Percentiles rank a stretch among this genome's conserved stretches.
Evolutionary conservation across 2,113 vertebrate species (phyloP).

Genomic region (Pteronura brasiliensis): DNA sequence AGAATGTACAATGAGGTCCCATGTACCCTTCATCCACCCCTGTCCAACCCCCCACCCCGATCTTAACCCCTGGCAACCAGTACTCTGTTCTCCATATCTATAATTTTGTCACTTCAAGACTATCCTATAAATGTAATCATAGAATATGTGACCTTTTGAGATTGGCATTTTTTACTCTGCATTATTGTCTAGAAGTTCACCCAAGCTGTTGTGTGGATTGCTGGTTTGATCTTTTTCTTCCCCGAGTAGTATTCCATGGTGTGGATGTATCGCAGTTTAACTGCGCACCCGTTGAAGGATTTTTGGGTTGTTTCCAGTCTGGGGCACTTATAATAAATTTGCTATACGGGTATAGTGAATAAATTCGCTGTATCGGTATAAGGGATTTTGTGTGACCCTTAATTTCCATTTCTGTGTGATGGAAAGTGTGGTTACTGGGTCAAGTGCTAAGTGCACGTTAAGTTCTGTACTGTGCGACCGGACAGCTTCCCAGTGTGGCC

Average conservation of each 20-base stretch:
- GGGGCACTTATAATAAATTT: not conserved
- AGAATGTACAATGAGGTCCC: not conserved
- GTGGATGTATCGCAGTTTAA: not conserved
- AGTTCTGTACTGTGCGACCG: not conserved
- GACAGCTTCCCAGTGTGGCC: not conserved
- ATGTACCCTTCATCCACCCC: not conserved
- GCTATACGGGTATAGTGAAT: not conserved
- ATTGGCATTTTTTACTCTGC: not conserved
- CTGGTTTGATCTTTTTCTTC: not conserved
- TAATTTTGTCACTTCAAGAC: slow-evolving; percentile 11
- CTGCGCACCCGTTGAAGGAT: not conserved
- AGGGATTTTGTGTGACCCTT: not conserved
- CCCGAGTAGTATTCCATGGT: not conserved
- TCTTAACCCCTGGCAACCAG: not conserved
- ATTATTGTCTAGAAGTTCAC: not conserved
- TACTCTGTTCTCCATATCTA: not conserved
- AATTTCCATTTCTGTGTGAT: not conserved
- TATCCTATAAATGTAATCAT: not conserved
- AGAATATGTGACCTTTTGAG: not conserved
- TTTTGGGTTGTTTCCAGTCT: not conserved
- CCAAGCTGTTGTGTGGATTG: not conserved
- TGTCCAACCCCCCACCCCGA: too few relatives aligned
- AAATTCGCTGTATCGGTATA: not conserved
- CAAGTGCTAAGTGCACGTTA: not conserved
- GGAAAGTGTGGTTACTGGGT: not conserved